Evolutionary conservation across 2,113 vertebrate species (phyloP), one percentile per base, ranked within the genome.

Genomic region (Myotis brandtii): DNA sequence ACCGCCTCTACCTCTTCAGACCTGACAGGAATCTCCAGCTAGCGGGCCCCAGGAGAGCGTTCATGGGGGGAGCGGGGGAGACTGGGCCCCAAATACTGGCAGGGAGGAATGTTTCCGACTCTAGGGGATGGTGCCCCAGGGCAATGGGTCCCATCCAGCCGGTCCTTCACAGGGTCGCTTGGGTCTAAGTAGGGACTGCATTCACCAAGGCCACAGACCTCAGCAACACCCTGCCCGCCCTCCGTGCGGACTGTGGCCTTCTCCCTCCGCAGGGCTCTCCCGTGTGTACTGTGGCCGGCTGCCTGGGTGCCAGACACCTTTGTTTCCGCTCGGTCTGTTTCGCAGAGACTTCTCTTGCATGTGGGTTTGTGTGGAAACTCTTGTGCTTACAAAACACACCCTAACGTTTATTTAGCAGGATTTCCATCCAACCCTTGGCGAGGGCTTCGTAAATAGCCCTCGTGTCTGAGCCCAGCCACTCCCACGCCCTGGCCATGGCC

Each of bases 281-380:
- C 0, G 21, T 27, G 37, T 25, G 30, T 6, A 12, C 34, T 1
- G 1, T 0, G 9, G 43, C 81, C 21, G 0, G 9, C 40, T 1
- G 32, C 70, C 64, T 37, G 1, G 2, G 69, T 25, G 73, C n/a
- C 3, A 8, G 13, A 48, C 21, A 27, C 6, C 70, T 72, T 34
- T 13, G 20, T 6, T 30, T 90, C 16, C 37, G 10, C 34, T 43
- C 34, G 0, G 27, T 50, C 50, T 69, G 27, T 50, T 46, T 30
- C 12, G 43, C 20, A 72, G 13, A 23, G 30, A 25, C 3, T 4
- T 6, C 52, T 75, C 48, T 27, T 66, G 30, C 32, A 12, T 27
- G 52, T 21, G 64, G 21, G 43, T 11, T 56, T 77, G 43, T 1
- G 27, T 1, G 20, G 64, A 25, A 50, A n/a, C 48, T 34, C 30